Evolutionary conservation across 1,140 invertebrate genomes (phyloP), one percentile per base, ranked within the genome.

Genomic region (Mya arenaria): DNA sequence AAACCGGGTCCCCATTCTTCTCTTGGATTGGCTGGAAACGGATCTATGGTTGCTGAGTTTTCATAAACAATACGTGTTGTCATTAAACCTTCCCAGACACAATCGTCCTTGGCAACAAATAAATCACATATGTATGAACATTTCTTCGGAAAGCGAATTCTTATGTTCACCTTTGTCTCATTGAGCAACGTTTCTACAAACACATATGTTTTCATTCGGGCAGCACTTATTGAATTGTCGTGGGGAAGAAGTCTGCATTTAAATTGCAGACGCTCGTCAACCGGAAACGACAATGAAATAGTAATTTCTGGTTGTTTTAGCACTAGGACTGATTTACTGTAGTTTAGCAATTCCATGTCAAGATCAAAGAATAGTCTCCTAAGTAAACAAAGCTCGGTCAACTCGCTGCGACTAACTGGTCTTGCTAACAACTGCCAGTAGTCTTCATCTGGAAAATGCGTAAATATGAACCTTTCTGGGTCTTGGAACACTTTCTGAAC

Each of bases 341-440:
- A 15, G 25, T 58, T 75, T 30, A 63, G 10, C 15, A 75, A 13
- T 4, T 32, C 44, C 58, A 75, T 62, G 2, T 37, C 36, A 41
- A 60, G 48, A 13, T 32, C 23, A 44, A 75, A 75, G 37, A 62
- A 75, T 10, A 56, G 56, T 6, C 23, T 8, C 13, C 32, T n/a
- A 19, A 62, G 19, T 1, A 75, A 36, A 8, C 37, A 56, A 15
- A 75, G 78, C 0, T 85, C 72, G 44, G 85, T 68, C 71, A 89
- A 90, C 37, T 87, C 75, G 15, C 68, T 44, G 3, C 84, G 8
- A 2, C 86, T 66, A 17, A 90, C 63, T 0, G 88, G 84, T 25
- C 78, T 84, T 8, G 82, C 48, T 23, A 91, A 74, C 63, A 91
- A 79, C 84, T 91, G 90, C 90, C 89, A 90, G 39, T 85, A 34